These are phyloP conservation scores for Aselliscus stoliczkanus DNA, from an alignment of 2,797 vertebrate species.

Conservation along the genomic window DNA sequence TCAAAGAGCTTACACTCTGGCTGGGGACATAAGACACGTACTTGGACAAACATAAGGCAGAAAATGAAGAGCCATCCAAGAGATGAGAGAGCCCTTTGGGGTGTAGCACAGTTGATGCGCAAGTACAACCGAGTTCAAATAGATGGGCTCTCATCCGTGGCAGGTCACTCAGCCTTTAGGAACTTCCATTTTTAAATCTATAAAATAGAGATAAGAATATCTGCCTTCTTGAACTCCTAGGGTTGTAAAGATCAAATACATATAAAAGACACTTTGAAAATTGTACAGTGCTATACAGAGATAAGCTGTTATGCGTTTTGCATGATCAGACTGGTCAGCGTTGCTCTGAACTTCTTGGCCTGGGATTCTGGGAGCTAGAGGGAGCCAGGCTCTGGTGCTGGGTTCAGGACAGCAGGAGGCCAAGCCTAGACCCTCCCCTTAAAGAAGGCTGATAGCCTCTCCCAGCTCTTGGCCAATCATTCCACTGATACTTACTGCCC, in stretches of 20 bases:
- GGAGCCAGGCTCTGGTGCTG: background rate
- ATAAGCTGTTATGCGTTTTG: fast-evolving
- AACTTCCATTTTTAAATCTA: background rate
- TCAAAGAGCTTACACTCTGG: background rate
- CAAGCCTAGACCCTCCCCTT: background rate
- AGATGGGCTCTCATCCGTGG: background rate
- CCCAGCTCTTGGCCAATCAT: background rate
- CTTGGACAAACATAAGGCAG: background rate
- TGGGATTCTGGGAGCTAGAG: background rate
- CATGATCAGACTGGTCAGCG: background rate
- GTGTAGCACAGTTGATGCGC: fast-evolving
- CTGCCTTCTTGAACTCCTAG: background rate
- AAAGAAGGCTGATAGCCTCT: background rate
- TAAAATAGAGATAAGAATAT: background rate
- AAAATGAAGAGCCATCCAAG: fast-evolving
- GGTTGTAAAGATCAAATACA: background rate
- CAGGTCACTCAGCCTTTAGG: background rate
- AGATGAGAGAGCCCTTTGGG: fast-evolving
- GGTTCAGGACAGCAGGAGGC: background rate
- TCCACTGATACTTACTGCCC: background rate
- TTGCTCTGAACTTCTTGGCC: background rate
- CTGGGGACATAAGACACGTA: fast-evolving
- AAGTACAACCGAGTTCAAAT: background rate
- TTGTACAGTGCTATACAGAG: background rate
- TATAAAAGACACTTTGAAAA: background rate